These are phyloP conservation scores for Etheostoma perlongum DNA, from an alignment of 2,797 vertebrate genomes.

Conservation along the genomic window DNA sequence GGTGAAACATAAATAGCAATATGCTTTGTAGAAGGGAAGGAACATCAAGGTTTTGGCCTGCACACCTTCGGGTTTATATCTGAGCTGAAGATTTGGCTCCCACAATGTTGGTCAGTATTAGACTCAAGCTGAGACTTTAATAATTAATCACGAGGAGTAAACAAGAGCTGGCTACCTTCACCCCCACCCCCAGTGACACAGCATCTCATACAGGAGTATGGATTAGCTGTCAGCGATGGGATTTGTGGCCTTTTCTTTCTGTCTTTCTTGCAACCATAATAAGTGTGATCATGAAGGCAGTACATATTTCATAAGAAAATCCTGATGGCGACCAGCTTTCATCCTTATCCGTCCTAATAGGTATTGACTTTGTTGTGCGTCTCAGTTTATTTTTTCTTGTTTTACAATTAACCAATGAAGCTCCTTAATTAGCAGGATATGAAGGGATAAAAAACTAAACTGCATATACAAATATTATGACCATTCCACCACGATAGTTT, in stretches of 20 bases:
- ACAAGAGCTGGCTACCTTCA: conserved; percentile 36
- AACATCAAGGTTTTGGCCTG: not conserved
- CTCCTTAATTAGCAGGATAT: not conserved
- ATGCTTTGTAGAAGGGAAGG: not conserved
- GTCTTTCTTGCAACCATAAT: conserved; percentile 10
- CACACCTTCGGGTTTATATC: not conserved
- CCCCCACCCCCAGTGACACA: conserved; percentile 28
- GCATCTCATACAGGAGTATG: conserved; percentile 51
- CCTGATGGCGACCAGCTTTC: not conserved
- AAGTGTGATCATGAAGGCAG: conserved; percentile 14
- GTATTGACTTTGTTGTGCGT: not conserved
- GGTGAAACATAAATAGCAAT: not conserved
- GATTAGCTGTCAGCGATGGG: conserved; percentile 55
- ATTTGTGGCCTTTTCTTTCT: conserved; percentile 42
- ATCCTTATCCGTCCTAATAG: not conserved
- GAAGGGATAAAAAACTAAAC: not conserved
- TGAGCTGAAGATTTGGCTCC: not conserved
- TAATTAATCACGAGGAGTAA: conserved; percentile 39
- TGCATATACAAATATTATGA: not conserved
- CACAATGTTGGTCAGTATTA: not conserved
- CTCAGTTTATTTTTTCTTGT: not conserved
- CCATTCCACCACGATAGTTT: not conserved
- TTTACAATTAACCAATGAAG: not conserved
- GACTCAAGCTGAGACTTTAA: conserved; percentile 16
- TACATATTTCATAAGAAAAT: conserved; percentile 28